phyloP scores from a whole-genome alignment of 2,113 vertebrate genomes.

The pig (Sus scrofa) region DNA sequence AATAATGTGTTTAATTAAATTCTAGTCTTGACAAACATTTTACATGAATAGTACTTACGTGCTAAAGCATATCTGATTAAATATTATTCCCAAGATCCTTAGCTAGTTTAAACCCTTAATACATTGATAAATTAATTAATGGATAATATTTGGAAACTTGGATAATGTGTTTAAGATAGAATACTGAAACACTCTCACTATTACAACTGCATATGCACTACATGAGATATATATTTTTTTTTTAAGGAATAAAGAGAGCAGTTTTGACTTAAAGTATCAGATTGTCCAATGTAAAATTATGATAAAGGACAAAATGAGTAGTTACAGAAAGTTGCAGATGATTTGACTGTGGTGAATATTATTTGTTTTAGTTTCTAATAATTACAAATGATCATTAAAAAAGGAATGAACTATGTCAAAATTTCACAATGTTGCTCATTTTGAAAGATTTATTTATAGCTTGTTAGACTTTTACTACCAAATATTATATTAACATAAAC shows the following conservation, averaged over 20 bases:
- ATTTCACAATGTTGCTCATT: neutral
- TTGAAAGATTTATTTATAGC: neutral
- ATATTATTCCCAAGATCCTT: neutral
- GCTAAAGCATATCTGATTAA: neutral
- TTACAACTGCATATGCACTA: neutral
- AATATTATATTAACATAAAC: neutral
- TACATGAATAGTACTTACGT: neutral
- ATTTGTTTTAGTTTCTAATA: neutral
- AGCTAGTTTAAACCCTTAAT: constrained; percentile 28
- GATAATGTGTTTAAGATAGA: neutral
- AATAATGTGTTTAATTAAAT: neutral
- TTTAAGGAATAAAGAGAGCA: neutral
- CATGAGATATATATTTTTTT: neutral
- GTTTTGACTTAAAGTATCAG: neutral
- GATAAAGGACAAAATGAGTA: neutral
- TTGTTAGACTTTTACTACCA: neutral
- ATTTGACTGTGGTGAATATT: neutral
- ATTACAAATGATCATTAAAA: neutral
- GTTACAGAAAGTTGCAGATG: neutral
- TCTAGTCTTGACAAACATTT: neutral
- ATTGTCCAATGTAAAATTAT: neutral
- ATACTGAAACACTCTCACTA: neutral
- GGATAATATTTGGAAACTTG: neutral
- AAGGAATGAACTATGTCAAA: neutral
- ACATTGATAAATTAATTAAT: neutral